Conservation (phyloP, 1,140 invertebrate species). For the Drosophila auraria region DNA sequence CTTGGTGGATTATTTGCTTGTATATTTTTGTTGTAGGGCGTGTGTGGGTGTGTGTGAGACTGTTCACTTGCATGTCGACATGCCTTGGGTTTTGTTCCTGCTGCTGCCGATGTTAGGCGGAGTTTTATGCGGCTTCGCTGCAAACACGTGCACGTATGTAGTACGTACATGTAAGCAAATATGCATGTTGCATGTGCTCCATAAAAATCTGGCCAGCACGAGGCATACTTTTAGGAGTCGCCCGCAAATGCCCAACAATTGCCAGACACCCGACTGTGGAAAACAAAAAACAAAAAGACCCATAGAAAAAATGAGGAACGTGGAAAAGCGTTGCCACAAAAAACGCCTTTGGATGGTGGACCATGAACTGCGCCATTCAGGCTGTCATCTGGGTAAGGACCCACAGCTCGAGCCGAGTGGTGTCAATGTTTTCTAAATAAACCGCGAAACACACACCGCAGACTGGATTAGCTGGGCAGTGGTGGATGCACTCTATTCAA, state of each 20-base stretch:
- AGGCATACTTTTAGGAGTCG: slow-evolving; percentile 68
- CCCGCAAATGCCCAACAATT: slow-evolving; percentile 58
- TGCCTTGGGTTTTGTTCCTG: slow-evolving; percentile 26
- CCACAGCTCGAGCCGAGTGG: slow-evolving; percentile 1
- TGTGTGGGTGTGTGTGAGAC: slow-evolving; percentile 45
- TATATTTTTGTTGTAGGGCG: slow-evolving; percentile 26
- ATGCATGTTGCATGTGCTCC: slow-evolving; percentile 34
- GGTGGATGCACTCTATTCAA: slow-evolving; percentile 3
- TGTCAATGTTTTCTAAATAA: slow-evolving; percentile 24
- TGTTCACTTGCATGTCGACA: slow-evolving; percentile 62
- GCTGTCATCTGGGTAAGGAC: slow-evolving; percentile 2
- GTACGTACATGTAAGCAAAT: slow-evolving; percentile 15
- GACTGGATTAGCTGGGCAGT: slow-evolving; percentile 12
- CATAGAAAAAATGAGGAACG: slow-evolving; percentile 21
- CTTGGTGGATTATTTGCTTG: slow-evolving; percentile 31
- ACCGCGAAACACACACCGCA: slow-evolving; percentile 13
- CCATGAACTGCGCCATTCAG: slow-evolving; percentile 1
- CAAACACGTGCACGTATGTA: slow-evolving; percentile 26
- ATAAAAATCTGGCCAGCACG: slow-evolving; percentile 66
- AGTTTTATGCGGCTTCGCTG: slow-evolving; percentile 65
- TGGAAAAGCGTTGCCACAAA: slow-evolving; percentile 5
- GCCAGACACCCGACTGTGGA: slow-evolving; percentile 59
- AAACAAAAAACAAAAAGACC: slow-evolving; percentile 41
- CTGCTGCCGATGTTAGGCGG: slow-evolving; percentile 33
- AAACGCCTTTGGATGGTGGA: slow-evolving; percentile 1